phyloP scores from a whole-genome alignment of 2,888 invertebrate species.

The Ophioninae sp. region DNA sequence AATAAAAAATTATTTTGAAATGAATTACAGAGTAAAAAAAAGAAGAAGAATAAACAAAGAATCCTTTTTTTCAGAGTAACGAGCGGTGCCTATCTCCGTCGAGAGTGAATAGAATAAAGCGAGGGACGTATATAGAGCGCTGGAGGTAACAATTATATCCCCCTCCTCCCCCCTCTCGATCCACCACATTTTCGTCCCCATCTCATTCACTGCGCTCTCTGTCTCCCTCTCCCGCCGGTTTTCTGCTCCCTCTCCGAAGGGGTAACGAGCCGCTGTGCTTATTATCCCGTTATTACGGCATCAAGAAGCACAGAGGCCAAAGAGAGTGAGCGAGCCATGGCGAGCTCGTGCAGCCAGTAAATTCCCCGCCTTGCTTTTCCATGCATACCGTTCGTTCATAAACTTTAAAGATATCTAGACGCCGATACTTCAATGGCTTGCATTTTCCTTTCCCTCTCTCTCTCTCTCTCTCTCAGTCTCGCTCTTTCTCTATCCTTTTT shows the following conservation, averaged over 20 bases:
- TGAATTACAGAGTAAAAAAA: neutral
- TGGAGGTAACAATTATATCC: constrained; percentile 56
- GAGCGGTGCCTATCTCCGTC: constrained; percentile 26
- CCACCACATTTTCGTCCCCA: constrained; percentile 4
- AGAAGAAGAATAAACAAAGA: neutral
- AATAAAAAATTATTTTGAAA: neutral
- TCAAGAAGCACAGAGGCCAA: constrained; percentile 50
- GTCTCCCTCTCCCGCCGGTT: neutral
- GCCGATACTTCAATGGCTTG: constrained; percentile 8
- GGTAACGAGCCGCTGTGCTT: constrained; percentile 57
- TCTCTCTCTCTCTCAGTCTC: neutral
- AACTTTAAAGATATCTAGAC: constrained; percentile 16
- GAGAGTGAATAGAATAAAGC: constrained; percentile 42
- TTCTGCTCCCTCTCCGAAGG: constrained; percentile 20
- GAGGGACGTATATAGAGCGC: constrained; percentile 28
- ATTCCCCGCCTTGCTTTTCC: constrained; percentile 26
- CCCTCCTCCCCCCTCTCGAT: neutral
- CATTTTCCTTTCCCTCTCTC: neutral
- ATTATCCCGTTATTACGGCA: constrained; percentile 61
- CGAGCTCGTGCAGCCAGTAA: constrained; percentile 42
- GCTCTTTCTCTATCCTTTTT: neutral
- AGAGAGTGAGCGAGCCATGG: constrained; percentile 31
- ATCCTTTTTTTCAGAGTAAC: constrained; percentile 15
- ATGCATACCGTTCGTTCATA: constrained; percentile 1
- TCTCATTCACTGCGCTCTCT: constrained; percentile 30